These are phyloP conservation scores for Cryptocheilus praepositus DNA, from an alignment of 2,888 invertebrate genomes.

Conservation along the genomic window DNA sequence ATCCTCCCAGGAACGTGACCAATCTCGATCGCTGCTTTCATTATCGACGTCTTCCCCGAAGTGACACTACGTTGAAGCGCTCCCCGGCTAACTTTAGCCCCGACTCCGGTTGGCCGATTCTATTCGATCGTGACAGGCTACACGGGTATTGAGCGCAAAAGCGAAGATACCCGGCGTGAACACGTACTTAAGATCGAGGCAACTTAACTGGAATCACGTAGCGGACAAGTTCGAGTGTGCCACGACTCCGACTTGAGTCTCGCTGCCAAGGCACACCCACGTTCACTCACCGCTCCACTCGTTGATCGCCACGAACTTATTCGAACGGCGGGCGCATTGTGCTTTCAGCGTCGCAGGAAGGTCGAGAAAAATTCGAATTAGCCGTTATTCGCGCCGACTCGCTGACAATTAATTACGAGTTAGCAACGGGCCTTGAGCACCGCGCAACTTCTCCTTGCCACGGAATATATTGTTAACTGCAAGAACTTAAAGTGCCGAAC, in stretches of 20 bases:
- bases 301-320: neutral
- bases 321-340: neutral
- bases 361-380: slow-evolving; percentile 32
- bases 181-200: slow-evolving; percentile 45
- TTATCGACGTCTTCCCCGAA: slow-evolving; percentile 37
- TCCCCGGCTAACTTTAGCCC: slow-evolving; percentile 19
- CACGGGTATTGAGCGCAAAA: slow-evolving; percentile 28
- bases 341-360: neutral
- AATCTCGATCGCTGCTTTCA: slow-evolving; percentile 43
- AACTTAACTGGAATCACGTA: slow-evolving; percentile 41
- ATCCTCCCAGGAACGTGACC: slow-evolving; percentile 45
- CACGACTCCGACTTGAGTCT: slow-evolving; percentile 27
- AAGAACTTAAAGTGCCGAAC: too few species aligned
- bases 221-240: slow-evolving; percentile 44
- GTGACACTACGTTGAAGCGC: slow-evolving; percentile 29
- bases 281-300: slow-evolving; percentile 19
- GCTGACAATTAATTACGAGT: slow-evolving; percentile 27
- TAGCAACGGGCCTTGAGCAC: too few species aligned
- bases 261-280: slow-evolving; percentile 42
- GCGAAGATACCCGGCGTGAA: slow-evolving; percentile 40
- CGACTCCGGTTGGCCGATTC: slow-evolving; percentile 19
- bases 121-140: slow-evolving; percentile 35
- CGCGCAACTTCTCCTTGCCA: neutral
- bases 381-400: slow-evolving; percentile 31
- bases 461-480: neutral